Conservation (phyloP, 2,113 vertebrate species). For the Cochlearius cochlearius region DNA sequence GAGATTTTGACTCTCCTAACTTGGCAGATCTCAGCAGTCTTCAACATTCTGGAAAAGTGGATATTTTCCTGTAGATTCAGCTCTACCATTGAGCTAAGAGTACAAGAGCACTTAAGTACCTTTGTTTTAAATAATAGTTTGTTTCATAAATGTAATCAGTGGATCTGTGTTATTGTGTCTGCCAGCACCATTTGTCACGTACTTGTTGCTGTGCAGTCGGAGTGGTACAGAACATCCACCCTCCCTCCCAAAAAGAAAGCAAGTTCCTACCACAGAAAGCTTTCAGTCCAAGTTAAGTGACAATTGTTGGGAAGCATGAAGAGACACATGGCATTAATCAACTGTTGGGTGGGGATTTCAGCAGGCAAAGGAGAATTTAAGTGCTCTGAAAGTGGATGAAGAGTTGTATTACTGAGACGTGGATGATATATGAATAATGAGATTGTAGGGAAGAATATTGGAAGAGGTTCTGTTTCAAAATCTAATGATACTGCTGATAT, state of each 20-base stretch:
- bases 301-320: not conserved
- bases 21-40: not conserved
- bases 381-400: not conserved
- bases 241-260: not conserved
- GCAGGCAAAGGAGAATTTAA: not conserved
- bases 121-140: slow-evolving; percentile 13
- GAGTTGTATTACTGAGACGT: not conserved
- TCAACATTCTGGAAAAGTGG: not conserved
- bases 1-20: not conserved
- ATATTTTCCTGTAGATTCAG: not conserved
- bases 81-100: not conserved
- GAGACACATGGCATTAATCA: not conserved
- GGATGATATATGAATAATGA: not conserved
- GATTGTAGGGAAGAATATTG: not conserved
- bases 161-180: not conserved
- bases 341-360: not conserved
- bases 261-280: not conserved
- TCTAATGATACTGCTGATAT: not conserved
- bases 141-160: slow-evolving; percentile 1
- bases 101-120: not conserved
- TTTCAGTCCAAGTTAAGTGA: not conserved
- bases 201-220: not conserved
- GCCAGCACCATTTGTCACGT: not conserved
- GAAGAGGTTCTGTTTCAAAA: not conserved
- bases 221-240: not conserved